These are phyloP conservation scores for Coelopa frigida DNA, from an alignment of 1,140 invertebrate genomes.

Conservation along the genomic window DNA sequence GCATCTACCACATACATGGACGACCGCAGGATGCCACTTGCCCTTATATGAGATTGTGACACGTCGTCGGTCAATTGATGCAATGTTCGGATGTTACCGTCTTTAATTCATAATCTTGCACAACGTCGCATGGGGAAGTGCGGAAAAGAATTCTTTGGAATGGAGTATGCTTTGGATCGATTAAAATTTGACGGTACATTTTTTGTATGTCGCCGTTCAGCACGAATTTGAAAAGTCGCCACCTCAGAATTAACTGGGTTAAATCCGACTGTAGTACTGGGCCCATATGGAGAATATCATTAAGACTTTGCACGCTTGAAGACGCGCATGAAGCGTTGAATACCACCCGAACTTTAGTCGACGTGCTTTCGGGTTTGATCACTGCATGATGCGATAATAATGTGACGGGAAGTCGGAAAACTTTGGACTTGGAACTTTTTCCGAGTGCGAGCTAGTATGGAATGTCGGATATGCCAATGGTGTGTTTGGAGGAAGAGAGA, in stretches of 20 bases:
- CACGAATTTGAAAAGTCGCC: conserved; percentile 15
- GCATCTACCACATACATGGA: too few relatives aligned
- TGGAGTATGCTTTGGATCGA: conserved; percentile 20
- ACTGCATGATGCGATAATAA: conserved; percentile 34
- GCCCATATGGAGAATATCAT: conserved; percentile 12
- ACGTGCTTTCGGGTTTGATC: conserved; percentile 10
- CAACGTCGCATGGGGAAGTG: too few relatives aligned
- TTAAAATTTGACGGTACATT: conserved; percentile 30
- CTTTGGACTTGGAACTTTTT: conserved; percentile 9
- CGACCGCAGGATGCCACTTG: too few relatives aligned
- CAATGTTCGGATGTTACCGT: too few relatives aligned
- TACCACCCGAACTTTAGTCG: conserved; percentile 21
- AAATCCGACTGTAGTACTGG: conserved; percentile 13
- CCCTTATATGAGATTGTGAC: too few relatives aligned
- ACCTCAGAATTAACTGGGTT: neutral
- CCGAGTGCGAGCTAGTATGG: conserved; percentile 12
- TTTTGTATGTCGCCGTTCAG: conserved; percentile 32
- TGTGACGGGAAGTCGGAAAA: neutral
- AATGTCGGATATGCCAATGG: conserved; percentile 3
- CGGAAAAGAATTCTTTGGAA: conserved; percentile 36
- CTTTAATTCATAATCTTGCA: too few relatives aligned
- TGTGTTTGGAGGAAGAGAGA: too few relatives aligned
- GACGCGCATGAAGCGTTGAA: conserved; percentile 18
- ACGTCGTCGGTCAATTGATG: too few relatives aligned
- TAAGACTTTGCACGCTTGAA: conserved; percentile 18